Evolutionary conservation across 1,140 invertebrate genomes (phyloP).

Genomic region (Drosophila yakuba): DNA sequence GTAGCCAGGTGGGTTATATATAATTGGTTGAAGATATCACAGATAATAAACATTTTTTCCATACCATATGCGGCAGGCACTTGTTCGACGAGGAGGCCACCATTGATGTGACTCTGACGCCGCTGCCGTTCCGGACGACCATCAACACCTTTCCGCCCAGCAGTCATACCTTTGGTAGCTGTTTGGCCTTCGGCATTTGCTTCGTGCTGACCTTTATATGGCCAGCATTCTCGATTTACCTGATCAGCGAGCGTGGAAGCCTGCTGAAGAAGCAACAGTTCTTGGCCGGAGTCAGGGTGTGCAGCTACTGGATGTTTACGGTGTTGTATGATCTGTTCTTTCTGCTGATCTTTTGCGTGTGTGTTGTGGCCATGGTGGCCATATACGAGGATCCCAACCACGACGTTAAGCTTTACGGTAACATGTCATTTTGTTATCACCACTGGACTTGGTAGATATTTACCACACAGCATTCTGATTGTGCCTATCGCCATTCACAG

Average conservation of each 20-base stretch:
- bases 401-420: neutral
- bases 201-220: conserved; percentile 37
- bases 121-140: conserved; percentile 33
- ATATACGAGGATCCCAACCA: conserved; percentile 28
- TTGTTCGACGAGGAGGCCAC: conserved; percentile 40
- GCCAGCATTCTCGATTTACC: conserved; percentile 10
- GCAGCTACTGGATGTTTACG: conserved; percentile 1
- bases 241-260: conserved; percentile 17
- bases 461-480: neutral
- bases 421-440: neutral
- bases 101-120: conserved; percentile 54
- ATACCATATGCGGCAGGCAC: conserved; percentile 15
- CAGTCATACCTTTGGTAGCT: conserved; percentile 21
- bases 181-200: conserved; percentile 33
- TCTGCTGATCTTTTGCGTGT: neutral
- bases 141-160: conserved; percentile 31
- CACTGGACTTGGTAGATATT: no score
- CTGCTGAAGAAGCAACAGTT: conserved; percentile 52
- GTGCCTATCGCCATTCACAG: conserved; percentile 1
- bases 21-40: no score
- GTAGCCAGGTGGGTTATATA: conserved; percentile 50
- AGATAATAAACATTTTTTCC: no score
- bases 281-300: conserved; percentile 31
- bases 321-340: neutral
- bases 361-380: conserved; percentile 1